Base-by-base conservation (phyloP, 2,797 vertebrate species). In the Macropus fuliginosus region DNA sequence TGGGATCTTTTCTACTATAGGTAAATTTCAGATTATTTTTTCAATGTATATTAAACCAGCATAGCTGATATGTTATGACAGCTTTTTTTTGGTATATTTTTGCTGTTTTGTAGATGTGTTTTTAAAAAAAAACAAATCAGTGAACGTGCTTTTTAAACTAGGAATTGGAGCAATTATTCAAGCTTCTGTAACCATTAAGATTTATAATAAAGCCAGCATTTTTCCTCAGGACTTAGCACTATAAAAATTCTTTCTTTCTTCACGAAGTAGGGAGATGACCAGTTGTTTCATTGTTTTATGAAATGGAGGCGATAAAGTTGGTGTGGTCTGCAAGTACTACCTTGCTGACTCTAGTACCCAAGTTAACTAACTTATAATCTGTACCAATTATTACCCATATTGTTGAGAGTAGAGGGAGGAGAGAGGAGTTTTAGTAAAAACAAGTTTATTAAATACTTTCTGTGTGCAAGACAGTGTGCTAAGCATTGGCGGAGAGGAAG, bases 1-100 rank as follows among this genome's bases (percentile, higher is more conserved):
- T 99, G 99, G 99, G 99, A 99, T 98, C 99, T 99, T 93, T 99
- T 99, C 97, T 99, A 99, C 98, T 99, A 99, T 98, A 99, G 99
- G 99, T 99, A 99, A 98, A 94, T 91, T 54, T 50, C 4, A 94
- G 54, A 46, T 46, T 62, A 93, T 91, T 95, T 95, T 94, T 91
- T 57, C 55, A 94, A 1, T 1, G 3, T 55, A 91, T 5, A 24
- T 94, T 93, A 95, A 94, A 87, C 57, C 66, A 21, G n/a, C 52
- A 56, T 81, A 92, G 11, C 27, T 50, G 16, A 93, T 93, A 91
- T n/a, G 95, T n/a, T 91, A 29, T 46, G 29, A 52, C 11, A 55
- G 3, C 13, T 40, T 87, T 95, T 92, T 54, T 91, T 95, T 34
- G 28, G 24, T 55, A 55, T 95, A n/a, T 57, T 31, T 74, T 91